Evolutionary conservation across 2,888 invertebrate genomes (phyloP), one percentile per base, ranked within the genome.

Genomic region (Lymantria dispar): DNA sequence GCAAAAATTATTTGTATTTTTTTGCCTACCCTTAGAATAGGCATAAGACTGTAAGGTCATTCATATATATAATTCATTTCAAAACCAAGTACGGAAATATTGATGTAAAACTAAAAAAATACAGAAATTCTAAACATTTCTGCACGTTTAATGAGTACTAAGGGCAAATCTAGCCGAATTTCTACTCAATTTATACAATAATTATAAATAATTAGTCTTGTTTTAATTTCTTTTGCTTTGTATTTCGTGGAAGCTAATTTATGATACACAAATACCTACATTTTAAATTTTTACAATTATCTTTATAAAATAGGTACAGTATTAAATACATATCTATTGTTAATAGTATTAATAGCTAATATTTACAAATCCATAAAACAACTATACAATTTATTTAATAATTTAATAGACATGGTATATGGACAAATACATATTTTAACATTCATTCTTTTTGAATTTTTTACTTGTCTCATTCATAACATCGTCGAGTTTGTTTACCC

Each of bases 371-470:
- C 72, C 78, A 77, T 78, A 60, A 75, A 76, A 77, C 76, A 83
- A 83, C 81, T 89, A 82, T 87, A 89, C 88, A 90, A 69, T 79
- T 70, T 64, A 83, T 85, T 81, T 68, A 83, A 88, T 88, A 90
- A 89, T 87, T 88, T 87, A 90, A 84, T 76, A 83, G 75, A 85
- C 77, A 78, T 71, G 76, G 76, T 79, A 75, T 74, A 73, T 74
- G 78, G 77, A 80, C 76, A 80, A 70, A 70, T 74, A 74, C 64
- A 56, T 68, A 54, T 72, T 71, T 85, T 71, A 91, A 81, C 88
- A 91, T 75, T 91, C 90, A 80, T 86, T 91, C 64, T 83, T 81
- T 74, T 91, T 91, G 62, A 90, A 87, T 69, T 90, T 91, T 78
- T 91, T 91, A 78, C 73, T 85, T 52, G 85, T 69, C 60, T 91